Conservation (phyloP, 2,113 vertebrate genomes). For the Himantopus leucocephalus region DNA sequence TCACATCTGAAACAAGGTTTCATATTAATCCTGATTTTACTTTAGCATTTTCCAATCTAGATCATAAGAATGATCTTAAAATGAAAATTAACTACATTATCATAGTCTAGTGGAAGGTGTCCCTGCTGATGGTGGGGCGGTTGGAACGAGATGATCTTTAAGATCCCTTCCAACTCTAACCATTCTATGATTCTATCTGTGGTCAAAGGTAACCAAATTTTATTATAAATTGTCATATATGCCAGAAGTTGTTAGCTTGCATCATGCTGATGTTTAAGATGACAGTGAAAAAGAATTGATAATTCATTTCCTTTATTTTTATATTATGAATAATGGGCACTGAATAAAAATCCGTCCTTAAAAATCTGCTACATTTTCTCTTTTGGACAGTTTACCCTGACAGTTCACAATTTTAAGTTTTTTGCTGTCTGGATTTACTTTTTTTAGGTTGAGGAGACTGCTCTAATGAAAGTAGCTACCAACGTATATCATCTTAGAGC, state of each 20-base stretch:
- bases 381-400: background rate
- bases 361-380: background rate
- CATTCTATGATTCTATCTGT: background rate
- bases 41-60: conserved; percentile 11
- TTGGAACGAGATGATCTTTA: background rate
- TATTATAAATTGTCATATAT: background rate
- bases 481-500: background rate
- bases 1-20: background rate
- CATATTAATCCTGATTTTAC: background rate
- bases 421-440: background rate
- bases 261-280: background rate
- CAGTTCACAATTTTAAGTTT: background rate
- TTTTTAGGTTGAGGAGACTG: background rate
- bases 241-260: background rate
- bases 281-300: background rate
- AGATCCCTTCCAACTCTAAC: background rate
- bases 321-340: background rate
- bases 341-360: background rate
- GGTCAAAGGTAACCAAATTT: background rate
- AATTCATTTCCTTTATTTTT: background rate
- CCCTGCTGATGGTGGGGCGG: background rate
- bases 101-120: background rate
- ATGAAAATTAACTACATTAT: background rate
- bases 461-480: background rate
- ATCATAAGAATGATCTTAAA: background rate